A percentile compares a stretch with the other conserved stretches of the same genome.
Conservation (phyloP, 1,140 invertebrate genomes). For the Anastatus disparis region DNA sequence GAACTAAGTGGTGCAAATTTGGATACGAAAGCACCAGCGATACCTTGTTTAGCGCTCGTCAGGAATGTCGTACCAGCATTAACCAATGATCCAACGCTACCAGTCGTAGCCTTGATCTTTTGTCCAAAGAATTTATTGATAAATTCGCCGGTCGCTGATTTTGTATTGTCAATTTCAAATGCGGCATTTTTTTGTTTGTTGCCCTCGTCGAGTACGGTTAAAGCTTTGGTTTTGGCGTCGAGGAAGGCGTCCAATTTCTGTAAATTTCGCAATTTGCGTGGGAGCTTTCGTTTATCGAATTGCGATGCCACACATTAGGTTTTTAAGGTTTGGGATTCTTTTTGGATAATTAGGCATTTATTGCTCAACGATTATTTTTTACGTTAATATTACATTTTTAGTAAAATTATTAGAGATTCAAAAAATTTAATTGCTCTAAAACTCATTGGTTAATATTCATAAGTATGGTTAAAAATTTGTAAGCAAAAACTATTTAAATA, state of each 20-base stretch:
- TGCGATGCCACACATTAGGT: no score
- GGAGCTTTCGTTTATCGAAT: no score
- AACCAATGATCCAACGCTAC: constrained; percentile 57
- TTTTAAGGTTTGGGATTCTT: no score
- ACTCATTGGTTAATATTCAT: no score
- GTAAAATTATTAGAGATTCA: no score
- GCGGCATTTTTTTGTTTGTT: constrained; percentile 80
- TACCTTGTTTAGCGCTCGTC: constrained; percentile 48
- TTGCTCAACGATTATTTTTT: no score
- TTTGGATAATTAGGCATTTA: no score
- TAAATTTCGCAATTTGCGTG: no score
- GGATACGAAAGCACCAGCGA: constrained; percentile 52
- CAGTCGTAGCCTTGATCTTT: constrained; percentile 54
- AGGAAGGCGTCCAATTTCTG: constrained; percentile 83
- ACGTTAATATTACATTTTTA: no score
- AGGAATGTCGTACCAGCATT: constrained; percentile 60
- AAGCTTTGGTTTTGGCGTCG: constrained; percentile 78
- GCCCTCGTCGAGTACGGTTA: constrained; percentile 73
- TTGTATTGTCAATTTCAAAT: constrained; percentile 72
- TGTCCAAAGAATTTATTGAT: constrained; percentile 52
- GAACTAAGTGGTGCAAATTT: constrained; percentile 62
- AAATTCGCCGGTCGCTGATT: constrained; percentile 59
- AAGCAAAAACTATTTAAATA: no score
- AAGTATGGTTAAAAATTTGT: no score
- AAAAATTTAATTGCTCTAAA: no score